A percentile compares a stretch with the other conserved stretches of the same genome.
phyloP scores from a whole-genome alignment of 2,113 vertebrate species.

The Muntiacus reevesi region DNA sequence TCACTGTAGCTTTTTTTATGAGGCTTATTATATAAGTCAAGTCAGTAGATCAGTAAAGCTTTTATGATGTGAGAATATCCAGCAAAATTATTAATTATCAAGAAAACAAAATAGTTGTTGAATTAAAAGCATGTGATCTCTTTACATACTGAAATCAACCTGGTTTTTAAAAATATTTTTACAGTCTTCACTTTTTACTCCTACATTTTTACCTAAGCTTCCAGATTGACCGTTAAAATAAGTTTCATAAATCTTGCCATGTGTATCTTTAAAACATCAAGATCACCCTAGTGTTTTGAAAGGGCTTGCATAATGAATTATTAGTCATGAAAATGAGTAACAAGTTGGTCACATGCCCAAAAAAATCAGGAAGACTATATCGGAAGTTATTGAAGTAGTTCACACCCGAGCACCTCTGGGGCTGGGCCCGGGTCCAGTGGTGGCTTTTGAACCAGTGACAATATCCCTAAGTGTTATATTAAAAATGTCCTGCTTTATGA shows the following conservation, averaged over 20 bases:
- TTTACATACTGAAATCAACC: not conserved
- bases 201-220: not conserved
- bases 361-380: not conserved
- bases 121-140: not conserved
- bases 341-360: not conserved
- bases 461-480: not conserved
- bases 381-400: not conserved
- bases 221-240: not conserved
- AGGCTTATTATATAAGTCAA: slow-evolving; percentile 14
- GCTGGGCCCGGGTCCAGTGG: not conserved
- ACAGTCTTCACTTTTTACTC: not conserved
- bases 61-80: not conserved
- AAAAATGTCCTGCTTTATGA: not conserved
- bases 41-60: not conserved
- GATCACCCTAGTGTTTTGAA: not conserved
- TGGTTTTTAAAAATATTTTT: not conserved
- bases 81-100: not conserved
- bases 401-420: not conserved
- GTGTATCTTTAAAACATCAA: not conserved
- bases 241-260: not conserved
- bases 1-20: not conserved
- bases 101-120: not conserved
- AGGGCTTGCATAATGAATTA: not conserved
- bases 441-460: not conserved
- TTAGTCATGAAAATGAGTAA: slow-evolving; percentile 24